phyloP scores from a whole-genome alignment of 1,140 invertebrate genomes.

The Battus philenor region DNA sequence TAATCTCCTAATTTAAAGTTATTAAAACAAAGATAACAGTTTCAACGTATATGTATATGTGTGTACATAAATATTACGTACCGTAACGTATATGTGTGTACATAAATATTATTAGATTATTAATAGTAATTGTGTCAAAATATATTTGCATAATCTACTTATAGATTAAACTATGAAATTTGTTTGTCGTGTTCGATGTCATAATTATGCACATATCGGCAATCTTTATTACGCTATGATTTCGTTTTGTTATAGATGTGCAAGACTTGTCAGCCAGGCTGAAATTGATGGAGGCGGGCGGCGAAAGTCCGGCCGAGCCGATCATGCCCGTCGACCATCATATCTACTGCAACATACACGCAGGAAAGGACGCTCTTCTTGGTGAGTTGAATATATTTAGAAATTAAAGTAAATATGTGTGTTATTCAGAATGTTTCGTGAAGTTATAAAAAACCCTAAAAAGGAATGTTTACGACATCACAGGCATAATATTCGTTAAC shows the following conservation, averaged over 20 bases:
- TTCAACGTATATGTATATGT: no score
- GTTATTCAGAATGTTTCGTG: conserved; percentile 10
- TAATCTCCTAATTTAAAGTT: no score
- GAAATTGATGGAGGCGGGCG: conserved; percentile 65
- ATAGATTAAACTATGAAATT: no score
- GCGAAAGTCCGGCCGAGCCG: conserved; percentile 44
- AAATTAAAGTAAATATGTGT: conserved; percentile 14
- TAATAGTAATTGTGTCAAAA: no score
- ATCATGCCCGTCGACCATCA: conserved; percentile 45
- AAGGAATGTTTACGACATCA: conserved; percentile 53
- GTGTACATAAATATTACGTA: no score
- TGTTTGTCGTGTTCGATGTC: no score
- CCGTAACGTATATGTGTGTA: no score
- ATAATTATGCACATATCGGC: no score
- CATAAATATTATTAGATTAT: no score
- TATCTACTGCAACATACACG: conserved; percentile 66
- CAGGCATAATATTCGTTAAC: conserved; percentile 41
- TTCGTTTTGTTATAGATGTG: conserved; percentile 46
- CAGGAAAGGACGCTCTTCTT: conserved; percentile 54
- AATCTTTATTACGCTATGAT: no score
- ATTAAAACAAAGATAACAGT: no score
- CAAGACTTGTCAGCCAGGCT: conserved; percentile 66
- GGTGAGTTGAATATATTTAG: conserved; percentile 29
- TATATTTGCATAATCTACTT: no score
- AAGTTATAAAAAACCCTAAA: conserved; percentile 29